Percentiles rank a stretch among this genome's conserved stretches.
Conservation (phyloP, 2,797 vertebrate species). For the Pyrocephalus nanus region DNA sequence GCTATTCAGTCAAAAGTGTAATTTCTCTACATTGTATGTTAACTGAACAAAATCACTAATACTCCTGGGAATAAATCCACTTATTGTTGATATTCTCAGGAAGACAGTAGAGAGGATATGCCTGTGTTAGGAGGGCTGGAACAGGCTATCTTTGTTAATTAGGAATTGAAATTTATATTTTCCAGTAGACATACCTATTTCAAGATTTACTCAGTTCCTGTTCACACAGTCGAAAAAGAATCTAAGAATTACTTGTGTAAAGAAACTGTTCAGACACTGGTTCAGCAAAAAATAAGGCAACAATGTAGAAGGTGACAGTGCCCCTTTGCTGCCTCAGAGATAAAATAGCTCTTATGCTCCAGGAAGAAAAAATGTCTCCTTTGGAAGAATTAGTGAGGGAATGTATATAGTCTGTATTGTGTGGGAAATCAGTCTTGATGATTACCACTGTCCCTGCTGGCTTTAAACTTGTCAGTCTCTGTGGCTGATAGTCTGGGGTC, state of each 20-base stretch:
- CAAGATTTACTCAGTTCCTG: background rate
- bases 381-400: conserved; percentile 9
- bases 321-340: background rate
- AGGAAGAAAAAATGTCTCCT: background rate
- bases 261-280: background rate
- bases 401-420: background rate
- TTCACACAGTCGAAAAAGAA: background rate
- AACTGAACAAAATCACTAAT: background rate
- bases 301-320: background rate
- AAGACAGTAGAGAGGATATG: background rate
- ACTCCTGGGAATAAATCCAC: background rate
- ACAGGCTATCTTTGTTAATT: background rate
- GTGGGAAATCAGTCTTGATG: background rate
- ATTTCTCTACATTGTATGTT: background rate
- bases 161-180: background rate
- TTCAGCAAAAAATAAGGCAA: background rate
- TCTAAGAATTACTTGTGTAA: background rate
- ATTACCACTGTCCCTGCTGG: background rate
- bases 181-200: background rate
- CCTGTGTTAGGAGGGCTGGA: background rate
- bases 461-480: conserved; percentile 16
- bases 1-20: background rate
- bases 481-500: background rate
- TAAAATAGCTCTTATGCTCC: background rate
- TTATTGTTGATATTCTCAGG: background rate